phyloP scores from a whole-genome alignment of 2,797 vertebrate species.

The Anguilla marmorata region DNA sequence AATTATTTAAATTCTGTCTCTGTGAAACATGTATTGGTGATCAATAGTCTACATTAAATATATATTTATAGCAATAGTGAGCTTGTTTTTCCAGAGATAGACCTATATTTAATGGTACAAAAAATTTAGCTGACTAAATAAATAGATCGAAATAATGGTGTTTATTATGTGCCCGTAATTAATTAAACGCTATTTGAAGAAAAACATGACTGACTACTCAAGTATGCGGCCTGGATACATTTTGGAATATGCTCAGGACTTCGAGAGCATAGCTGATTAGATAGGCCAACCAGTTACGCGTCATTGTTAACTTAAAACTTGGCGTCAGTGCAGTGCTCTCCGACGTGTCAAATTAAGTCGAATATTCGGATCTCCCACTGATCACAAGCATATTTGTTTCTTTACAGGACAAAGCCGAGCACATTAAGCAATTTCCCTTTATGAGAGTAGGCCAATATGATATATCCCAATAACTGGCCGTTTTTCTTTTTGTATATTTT shows the following conservation, averaged over 20 bases:
- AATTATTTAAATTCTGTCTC: constrained; percentile 6
- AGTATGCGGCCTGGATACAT: neutral
- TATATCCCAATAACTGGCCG: neutral
- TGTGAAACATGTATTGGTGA: neutral
- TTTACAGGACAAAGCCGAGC: neutral
- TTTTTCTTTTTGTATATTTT: neutral
- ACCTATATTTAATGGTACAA: neutral
- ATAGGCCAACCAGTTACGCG: neutral
- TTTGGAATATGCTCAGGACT: neutral
- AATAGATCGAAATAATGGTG: neutral
- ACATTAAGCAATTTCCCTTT: neutral
- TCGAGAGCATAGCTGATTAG: neutral
- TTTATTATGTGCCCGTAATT: neutral
- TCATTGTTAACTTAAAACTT: constrained; percentile 23
- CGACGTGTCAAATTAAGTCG: constrained; percentile 5
- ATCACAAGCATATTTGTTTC: constrained; percentile 1
- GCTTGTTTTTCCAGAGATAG: neutral
- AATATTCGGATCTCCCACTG: constrained; percentile 4
- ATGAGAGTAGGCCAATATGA: neutral
- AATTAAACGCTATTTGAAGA: neutral
- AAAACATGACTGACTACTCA: neutral
- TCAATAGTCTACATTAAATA: neutral
- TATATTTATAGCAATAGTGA: neutral
- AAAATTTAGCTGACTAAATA: neutral
- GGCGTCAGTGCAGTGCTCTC: constrained; percentile 16